phyloP scores from a whole-genome alignment of 2,797 vertebrate genomes.

The Chaetodon trifasciatus region DNA sequence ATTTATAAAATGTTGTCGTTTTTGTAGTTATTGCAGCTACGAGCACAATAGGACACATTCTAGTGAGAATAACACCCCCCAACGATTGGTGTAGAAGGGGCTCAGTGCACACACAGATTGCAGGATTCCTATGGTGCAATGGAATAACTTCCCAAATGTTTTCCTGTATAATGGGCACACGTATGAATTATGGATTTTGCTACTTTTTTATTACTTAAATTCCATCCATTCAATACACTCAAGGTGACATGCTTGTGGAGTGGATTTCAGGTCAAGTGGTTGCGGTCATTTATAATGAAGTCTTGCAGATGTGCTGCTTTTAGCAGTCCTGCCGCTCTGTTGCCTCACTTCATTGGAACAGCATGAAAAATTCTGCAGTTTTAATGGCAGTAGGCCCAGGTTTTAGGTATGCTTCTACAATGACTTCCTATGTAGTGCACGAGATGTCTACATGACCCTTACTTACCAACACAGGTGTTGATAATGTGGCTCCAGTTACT shows the following conservation, averaged over 20 bases:
- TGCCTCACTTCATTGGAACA: constrained; percentile 6
- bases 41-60: constrained; percentile 12
- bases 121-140: constrained; percentile 8
- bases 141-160: constrained; percentile 25
- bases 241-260: constrained; percentile 34
- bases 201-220: constrained; percentile 27
- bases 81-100: constrained; percentile 5
- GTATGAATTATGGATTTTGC: constrained; percentile 22
- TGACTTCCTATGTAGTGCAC: constrained; percentile 9
- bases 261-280: constrained; percentile 51
- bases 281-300: constrained; percentile 44
- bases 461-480: constrained; percentile 57
- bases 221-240: constrained; percentile 35
- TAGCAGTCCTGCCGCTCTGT: background rate
- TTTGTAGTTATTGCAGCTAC: constrained; percentile 27
- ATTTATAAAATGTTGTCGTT: constrained; percentile 14
- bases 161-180: constrained; percentile 19
- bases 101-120: constrained; percentile 24
- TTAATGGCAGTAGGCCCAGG: constrained; percentile 30
- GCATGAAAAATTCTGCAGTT: constrained; percentile 5
- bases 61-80: constrained; percentile 16
- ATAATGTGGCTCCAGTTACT: constrained; percentile 55
- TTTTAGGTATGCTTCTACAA: constrained; percentile 24
- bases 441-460: constrained; percentile 8
- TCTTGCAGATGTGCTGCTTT: constrained; percentile 42